Percentiles rank a stretch among this genome's conserved stretches.
These are phyloP conservation scores for Caenorhabditis angaria DNA, from an alignment of 2,888 invertebrate species.

Conservation along the genomic window DNA sequence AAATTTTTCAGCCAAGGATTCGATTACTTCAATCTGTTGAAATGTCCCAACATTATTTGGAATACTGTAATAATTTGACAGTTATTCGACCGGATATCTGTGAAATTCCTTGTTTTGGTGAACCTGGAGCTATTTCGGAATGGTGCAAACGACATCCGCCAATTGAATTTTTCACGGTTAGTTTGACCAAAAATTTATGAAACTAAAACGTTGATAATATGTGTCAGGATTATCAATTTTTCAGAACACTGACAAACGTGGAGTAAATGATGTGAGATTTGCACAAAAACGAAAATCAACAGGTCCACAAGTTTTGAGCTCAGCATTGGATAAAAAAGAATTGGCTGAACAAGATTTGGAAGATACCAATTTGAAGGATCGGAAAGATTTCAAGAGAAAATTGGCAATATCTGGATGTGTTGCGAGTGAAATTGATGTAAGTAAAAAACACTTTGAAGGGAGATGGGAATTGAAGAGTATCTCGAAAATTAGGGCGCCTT, in stretches of 20 bases:
- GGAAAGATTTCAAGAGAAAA: background rate
- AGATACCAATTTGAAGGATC: background rate
- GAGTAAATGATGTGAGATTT: constrained; percentile 29
- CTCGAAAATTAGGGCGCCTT: no score
- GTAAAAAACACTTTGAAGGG: no score
- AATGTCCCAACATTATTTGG: constrained; percentile 31
- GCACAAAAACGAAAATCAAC: constrained; percentile 12
- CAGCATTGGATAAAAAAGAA: constrained; percentile 26
- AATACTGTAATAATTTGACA: constrained; percentile 34
- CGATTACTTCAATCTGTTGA: constrained; percentile 23
- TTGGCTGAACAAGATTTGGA: constrained; percentile 24
- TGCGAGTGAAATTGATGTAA: constrained; percentile 27
- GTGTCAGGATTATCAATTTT: background rate
- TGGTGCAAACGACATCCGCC: constrained; percentile 44
- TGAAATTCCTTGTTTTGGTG: constrained; percentile 39
- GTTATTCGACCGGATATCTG: constrained; percentile 20
- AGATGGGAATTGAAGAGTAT: no score
- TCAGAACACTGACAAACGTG: constrained; percentile 13
- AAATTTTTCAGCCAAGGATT: constrained; percentile 19
- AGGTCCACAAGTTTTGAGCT: background rate
- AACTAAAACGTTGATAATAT: background rate
- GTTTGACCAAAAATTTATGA: background rate
- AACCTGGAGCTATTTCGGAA: constrained; percentile 39
- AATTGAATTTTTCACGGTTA: constrained; percentile 17
- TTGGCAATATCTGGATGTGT: constrained; percentile 32